Conservation (phyloP, 2,888 invertebrate species). For the Nymphalis urticae region DNA sequence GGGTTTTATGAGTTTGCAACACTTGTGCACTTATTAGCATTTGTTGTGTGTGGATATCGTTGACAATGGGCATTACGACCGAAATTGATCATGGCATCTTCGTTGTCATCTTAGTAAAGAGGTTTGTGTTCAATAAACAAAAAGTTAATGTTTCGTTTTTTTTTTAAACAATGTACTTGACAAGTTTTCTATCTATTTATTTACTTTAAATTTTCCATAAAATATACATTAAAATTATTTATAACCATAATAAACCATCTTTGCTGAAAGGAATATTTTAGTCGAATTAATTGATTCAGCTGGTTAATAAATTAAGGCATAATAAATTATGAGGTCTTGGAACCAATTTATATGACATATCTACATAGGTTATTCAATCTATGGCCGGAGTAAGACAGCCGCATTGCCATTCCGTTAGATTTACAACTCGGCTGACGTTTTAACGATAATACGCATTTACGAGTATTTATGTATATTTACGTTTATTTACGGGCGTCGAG, state of each 20-base stretch:
- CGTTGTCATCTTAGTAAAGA: too few relatives aligned
- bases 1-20: too few relatives aligned
- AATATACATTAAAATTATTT: background rate
- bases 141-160: too few relatives aligned
- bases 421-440: slow-evolving; percentile 76
- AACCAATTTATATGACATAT: slow-evolving; percentile 25
- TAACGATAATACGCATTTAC: slow-evolving; percentile 81
- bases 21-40: too few relatives aligned
- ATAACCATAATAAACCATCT: background rate
- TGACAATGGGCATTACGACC: too few relatives aligned
- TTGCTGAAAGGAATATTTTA: background rate
- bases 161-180: too few relatives aligned
- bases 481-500: slow-evolving; percentile 73
- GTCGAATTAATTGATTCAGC: background rate
- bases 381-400: slow-evolving; percentile 53
- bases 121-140: too few relatives aligned
- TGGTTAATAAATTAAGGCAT: background rate
- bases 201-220: background rate
- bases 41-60: too few relatives aligned
- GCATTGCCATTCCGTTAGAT: slow-evolving; percentile 62
- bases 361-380: slow-evolving; percentile 39
- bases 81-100: too few relatives aligned
- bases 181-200: too few relatives aligned
- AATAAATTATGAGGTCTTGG: slow-evolving; percentile 1
- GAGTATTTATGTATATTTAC: slow-evolving; percentile 78